A percentile compares a stretch with the other conserved stretches of the same genome.
phyloP scores from a whole-genome alignment of 2,113 vertebrate species.

The Anser brachyrhynchus region DNA sequence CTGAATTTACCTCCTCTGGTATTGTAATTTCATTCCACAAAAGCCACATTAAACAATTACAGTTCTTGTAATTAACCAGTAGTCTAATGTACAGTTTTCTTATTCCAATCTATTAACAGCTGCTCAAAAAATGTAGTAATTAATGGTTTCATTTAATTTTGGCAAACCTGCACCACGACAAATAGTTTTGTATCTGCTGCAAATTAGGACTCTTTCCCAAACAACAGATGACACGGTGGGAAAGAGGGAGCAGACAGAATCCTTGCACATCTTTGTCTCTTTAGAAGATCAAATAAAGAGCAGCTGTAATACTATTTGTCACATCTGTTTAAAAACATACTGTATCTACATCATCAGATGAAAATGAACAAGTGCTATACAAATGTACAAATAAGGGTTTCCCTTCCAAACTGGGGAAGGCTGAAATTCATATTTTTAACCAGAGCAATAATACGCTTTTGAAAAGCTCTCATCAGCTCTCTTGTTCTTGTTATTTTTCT shows the following conservation, averaged over 20 bases:
- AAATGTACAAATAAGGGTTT: not conserved
- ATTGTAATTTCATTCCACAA: conserved; percentile 56
- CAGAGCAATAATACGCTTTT: not conserved
- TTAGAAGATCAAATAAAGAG: conserved; percentile 75
- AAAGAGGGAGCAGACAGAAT: conserved; percentile 57
- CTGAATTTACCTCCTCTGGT: conserved; percentile 50
- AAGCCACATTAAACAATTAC: conserved; percentile 68
- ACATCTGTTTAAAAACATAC: conserved; percentile 58
- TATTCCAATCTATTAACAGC: conserved; percentile 80
- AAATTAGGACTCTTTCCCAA: conserved; percentile 80
- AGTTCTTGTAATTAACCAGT: conserved; percentile 70
- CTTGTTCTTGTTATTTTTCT: not conserved
- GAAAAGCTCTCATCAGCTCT: not conserved
- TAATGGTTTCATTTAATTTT: conserved; percentile 87
- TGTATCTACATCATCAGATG: not conserved
- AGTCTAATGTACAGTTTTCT: conserved; percentile 75
- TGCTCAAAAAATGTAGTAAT: conserved; percentile 82
- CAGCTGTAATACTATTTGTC: conserved; percentile 70
- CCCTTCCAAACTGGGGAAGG: not conserved
- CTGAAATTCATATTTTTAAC: not conserved
- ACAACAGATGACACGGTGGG: conserved; percentile 73
- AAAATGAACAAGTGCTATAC: conserved; percentile 17
- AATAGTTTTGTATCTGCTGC: conserved; percentile 78
- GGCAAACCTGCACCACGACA: conserved; percentile 79
- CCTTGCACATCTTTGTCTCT: conserved; percentile 68